A percentile compares a stretch with the other conserved stretches of the same genome.
phyloP scores from a whole-genome alignment of 2,113 vertebrate genomes.

The Tauraco erythrolophus region DNA sequence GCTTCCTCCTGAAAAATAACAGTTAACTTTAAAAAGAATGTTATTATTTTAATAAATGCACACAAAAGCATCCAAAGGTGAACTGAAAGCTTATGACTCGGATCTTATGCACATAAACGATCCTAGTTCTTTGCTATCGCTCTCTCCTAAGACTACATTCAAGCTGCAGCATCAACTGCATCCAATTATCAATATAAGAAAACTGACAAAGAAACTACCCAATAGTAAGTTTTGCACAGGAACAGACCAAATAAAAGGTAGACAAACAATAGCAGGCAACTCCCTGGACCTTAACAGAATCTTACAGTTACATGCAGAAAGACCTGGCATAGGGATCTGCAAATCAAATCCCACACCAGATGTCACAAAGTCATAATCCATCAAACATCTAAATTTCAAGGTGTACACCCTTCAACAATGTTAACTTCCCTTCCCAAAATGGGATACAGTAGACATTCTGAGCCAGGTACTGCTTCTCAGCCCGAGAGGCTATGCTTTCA shows the following conservation, averaged over 20 bases:
- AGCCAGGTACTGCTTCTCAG: not conserved
- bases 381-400: not conserved
- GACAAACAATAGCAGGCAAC: not conserved
- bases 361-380: not conserved
- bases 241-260: not conserved
- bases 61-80: not conserved
- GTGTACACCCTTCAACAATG: not conserved
- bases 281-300: not conserved
- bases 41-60: not conserved
- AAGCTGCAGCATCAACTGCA: not conserved
- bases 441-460: accelerated
- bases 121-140: not conserved
- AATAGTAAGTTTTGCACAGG: not conserved
- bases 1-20: not conserved
- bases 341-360: not conserved
- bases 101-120: not conserved
- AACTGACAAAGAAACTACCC: not conserved
- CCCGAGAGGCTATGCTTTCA: not conserved
- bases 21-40: not conserved
- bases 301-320: not conserved
- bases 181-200: not conserved
- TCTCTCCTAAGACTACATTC: not conserved
- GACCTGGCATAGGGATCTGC: not conserved
- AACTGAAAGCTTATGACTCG: not conserved
- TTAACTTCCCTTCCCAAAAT: not conserved